These are phyloP conservation scores for Pseudomyrmex flavicornis DNA, from an alignment of 1,140 invertebrate species.

Conservation along the genomic window DNA sequence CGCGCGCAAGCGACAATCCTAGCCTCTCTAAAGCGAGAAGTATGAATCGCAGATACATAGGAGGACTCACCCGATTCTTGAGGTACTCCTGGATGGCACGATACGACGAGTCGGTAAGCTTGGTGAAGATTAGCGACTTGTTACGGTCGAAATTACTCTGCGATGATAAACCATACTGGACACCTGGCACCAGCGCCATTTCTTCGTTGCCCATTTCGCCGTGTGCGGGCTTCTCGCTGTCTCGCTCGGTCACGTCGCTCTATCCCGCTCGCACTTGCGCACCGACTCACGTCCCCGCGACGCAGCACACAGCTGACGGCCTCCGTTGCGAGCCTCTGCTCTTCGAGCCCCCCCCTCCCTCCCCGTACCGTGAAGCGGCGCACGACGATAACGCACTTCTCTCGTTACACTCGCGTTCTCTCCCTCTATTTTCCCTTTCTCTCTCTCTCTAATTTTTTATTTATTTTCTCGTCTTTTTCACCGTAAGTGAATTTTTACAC, in stretches of 20 bases:
- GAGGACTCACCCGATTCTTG: conserved; percentile 92
- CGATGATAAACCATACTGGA: conserved; percentile 97
- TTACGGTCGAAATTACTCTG: conserved; percentile 93
- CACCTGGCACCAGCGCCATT: conserved; percentile 97
- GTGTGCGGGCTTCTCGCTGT: conserved; percentile 75
- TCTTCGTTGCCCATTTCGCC: conserved; percentile 83
- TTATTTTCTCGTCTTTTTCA: neutral
- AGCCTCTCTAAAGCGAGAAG: conserved; percentile 47
- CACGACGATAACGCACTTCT: conserved; percentile 31
- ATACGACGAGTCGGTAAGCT: conserved; percentile 96
- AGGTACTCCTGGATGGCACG: conserved; percentile 96
- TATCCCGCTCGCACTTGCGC: conserved; percentile 29
- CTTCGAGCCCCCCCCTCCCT: neutral
- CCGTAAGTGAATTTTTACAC: neutral
- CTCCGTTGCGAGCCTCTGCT: conserved; percentile 22
- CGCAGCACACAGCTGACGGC: conserved; percentile 79
- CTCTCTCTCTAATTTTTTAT: neutral
- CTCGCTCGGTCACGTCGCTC: conserved; percentile 8
- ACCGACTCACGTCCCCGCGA: conserved; percentile 47
- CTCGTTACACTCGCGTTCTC: conserved; percentile 13
- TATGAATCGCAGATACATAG: neutral
- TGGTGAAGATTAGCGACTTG: conserved; percentile 96
- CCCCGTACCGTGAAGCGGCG: conserved; percentile 15
- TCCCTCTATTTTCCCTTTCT: conserved; percentile 1
- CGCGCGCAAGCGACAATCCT: conserved; percentile 30